Percentiles rank a stretch among this genome's conserved stretches.
phyloP scores from a whole-genome alignment of 2,888 invertebrate genomes.

The Oscheius myriophilus region DNA sequence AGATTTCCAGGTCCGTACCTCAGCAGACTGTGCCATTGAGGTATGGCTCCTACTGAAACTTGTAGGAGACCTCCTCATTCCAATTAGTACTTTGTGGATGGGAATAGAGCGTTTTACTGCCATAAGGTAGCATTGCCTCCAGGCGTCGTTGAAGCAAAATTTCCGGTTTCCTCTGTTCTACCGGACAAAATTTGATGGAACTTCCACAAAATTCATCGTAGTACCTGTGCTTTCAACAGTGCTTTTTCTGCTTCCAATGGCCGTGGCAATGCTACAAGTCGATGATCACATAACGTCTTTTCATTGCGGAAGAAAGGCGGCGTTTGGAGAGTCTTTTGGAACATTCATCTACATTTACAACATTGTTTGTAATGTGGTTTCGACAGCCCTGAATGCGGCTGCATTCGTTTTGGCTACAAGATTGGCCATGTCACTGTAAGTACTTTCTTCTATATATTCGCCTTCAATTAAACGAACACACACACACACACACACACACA shows the following conservation, averaged over 20 bases:
- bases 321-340: slow-evolving; percentile 56
- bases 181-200: slow-evolving; percentile 49
- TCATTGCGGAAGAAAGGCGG: slow-evolving; percentile 59
- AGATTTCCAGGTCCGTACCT: slow-evolving; percentile 34
- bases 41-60: slow-evolving; percentile 56
- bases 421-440: slow-evolving; percentile 30
- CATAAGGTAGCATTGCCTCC: slow-evolving; percentile 28
- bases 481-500: too few relatives aligned
- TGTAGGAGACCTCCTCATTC: slow-evolving; percentile 51
- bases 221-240: slow-evolving; percentile 39
- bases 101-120: slow-evolving; percentile 54
- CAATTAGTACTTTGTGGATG: slow-evolving; percentile 55
- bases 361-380: slow-evolving; percentile 51
- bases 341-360: slow-evolving; percentile 56
- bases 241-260: slow-evolving; percentile 45
- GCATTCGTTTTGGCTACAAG: slow-evolving; percentile 51
- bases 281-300: slow-evolving; percentile 41
- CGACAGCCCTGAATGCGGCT: slow-evolving; percentile 47
- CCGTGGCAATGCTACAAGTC: slow-evolving; percentile 45
- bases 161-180: slow-evolving; percentile 46
- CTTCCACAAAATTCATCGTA: slow-evolving; percentile 43
- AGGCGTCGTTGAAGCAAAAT: neutral
- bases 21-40: slow-evolving; percentile 53
- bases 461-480: neutral
- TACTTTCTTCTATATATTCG: neutral